These are phyloP conservation scores for Percopsis transmontana DNA, from an alignment of 2,113 vertebrate genomes.

Conservation along the genomic window DNA sequence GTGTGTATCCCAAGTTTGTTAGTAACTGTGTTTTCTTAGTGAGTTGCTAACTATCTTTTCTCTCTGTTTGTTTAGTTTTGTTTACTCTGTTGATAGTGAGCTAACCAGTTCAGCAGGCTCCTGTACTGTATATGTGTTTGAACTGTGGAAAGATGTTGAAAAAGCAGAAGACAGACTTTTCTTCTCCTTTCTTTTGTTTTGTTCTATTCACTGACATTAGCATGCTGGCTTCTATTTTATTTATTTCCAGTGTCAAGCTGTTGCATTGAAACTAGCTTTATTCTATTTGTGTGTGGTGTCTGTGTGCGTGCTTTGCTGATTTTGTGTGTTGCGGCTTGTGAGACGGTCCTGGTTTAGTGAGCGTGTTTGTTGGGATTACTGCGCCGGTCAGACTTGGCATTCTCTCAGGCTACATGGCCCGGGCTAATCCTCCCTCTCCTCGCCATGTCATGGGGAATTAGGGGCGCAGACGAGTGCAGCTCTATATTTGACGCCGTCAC, in stretches of 20 bases:
- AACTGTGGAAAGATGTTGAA: constrained; percentile 42
- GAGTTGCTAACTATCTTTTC: constrained; percentile 11
- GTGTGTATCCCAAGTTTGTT: constrained; percentile 9
- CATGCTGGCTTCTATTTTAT: neutral
- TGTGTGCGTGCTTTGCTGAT: constrained; percentile 15
- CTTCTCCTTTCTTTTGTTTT: constrained; percentile 3
- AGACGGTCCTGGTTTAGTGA: constrained; percentile 3
- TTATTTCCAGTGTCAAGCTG: neutral
- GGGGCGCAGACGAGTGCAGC: constrained; percentile 53
- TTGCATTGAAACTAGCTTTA: neutral
- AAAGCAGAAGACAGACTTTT: constrained; percentile 36
- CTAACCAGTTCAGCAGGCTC: constrained; percentile 64
- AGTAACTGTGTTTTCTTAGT: neutral
- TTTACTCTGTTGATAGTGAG: constrained; percentile 59
- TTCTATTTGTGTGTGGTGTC: neutral
- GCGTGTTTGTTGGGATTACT: constrained; percentile 15
- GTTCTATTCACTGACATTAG: neutral
- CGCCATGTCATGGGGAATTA: constrained; percentile 70
- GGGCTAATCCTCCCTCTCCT: constrained; percentile 60
- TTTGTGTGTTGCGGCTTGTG: neutral
- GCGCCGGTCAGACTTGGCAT: constrained; percentile 33
- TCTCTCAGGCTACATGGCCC: constrained; percentile 33
- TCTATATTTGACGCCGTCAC: constrained; percentile 67
- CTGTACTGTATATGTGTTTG: constrained; percentile 14
- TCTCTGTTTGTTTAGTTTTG: constrained; percentile 52